Evolutionary conservation across 2,113 vertebrate species (phyloP).

Genomic region (Struthidea cinerea): DNA sequence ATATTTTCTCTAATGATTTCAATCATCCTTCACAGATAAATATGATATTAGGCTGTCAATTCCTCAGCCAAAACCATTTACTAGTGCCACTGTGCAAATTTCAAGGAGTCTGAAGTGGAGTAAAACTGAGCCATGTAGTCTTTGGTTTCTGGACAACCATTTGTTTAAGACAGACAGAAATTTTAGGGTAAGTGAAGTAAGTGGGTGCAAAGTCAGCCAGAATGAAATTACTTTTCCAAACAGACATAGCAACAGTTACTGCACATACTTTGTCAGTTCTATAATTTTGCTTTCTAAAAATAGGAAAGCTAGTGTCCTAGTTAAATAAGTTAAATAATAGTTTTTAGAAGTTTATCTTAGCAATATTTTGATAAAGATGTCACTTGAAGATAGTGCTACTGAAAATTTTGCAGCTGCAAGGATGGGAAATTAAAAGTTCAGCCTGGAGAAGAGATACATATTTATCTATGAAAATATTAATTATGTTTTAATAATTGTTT

Average conservation of each 20-base stretch:
- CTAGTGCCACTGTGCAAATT: neutral
- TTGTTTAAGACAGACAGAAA: neutral
- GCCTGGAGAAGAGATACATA: neutral
- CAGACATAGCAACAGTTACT: neutral
- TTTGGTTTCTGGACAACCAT: neutral
- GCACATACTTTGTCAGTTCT: neutral
- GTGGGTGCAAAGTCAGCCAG: neutral
- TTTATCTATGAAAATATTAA: neutral
- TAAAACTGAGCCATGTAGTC: neutral
- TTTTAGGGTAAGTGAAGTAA: neutral
- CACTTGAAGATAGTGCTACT: neutral
- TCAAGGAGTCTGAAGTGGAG: neutral
- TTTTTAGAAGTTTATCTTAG: neutral
- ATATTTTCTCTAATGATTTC: neutral
- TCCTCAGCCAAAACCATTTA: neutral
- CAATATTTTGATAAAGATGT: constrained; percentile 34
- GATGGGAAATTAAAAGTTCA: constrained; percentile 3
- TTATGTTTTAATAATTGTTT: neutral
- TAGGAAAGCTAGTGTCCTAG: neutral
- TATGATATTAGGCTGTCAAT: neutral
- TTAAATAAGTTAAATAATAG: neutral
- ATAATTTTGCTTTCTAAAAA: constrained; percentile 22
- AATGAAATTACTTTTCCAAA: constrained; percentile 16
- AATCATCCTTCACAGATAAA: neutral
- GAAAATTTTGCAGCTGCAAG: neutral